These are phyloP conservation scores for Cotesia congregata DNA, from an alignment of 2,888 invertebrate species.

Conservation along the genomic window DNA sequence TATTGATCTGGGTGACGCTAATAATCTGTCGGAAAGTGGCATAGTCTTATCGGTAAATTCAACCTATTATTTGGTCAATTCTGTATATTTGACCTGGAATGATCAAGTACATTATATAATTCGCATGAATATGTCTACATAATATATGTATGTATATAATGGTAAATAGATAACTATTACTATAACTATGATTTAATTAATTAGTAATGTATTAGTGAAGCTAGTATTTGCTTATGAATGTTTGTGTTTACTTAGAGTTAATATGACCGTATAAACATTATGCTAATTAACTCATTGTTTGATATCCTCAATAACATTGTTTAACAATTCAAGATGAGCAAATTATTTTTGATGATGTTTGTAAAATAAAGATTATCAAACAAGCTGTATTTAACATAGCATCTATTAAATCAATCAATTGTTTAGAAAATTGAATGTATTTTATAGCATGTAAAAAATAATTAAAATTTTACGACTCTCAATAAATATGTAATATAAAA, in stretches of 20 bases:
- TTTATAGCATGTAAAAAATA: no score
- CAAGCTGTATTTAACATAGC: neutral
- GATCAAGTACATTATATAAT: neutral
- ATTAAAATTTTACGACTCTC: no score
- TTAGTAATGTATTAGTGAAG: neutral
- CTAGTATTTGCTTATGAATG: neutral
- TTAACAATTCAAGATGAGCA: neutral
- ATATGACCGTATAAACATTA: neutral
- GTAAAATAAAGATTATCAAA: neutral
- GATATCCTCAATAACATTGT: neutral
- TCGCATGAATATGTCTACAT: neutral
- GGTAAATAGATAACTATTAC: neutral
- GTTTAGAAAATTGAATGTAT: no score
- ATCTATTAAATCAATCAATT: neutral
- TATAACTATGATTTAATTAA: neutral
- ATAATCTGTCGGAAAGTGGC: slow-evolving; percentile 53
- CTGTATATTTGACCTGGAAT: slow-evolving; percentile 17
- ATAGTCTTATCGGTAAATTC: slow-evolving; percentile 54
- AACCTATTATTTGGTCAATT: slow-evolving; percentile 27
- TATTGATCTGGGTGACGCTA: slow-evolving; percentile 47
- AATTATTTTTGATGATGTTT: neutral
- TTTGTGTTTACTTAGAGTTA: neutral
- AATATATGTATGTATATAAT: neutral
- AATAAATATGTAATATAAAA: no score
- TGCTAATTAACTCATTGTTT: neutral